phyloP scores from a whole-genome alignment of 2,797 vertebrate genomes.

The Notolepis coatsorum region DNA sequence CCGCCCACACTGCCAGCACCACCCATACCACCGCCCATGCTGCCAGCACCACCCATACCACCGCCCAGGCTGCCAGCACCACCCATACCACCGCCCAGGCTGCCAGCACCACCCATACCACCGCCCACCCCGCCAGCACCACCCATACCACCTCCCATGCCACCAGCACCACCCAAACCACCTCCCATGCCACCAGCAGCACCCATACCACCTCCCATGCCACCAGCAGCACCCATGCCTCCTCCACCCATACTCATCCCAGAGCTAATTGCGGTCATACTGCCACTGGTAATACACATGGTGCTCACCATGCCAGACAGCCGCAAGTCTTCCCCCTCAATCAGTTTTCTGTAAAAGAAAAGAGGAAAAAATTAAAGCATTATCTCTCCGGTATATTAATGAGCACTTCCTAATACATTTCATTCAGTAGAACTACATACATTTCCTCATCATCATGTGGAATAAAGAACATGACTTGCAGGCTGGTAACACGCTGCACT shows the following conservation, averaged over 20 bases:
- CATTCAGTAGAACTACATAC: too few species aligned
- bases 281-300: conserved; percentile 66
- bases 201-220: conserved; percentile 16
- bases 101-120: neutral
- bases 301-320: conserved; percentile 73
- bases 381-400: too few species aligned
- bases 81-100: too few species aligned
- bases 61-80: too few species aligned
- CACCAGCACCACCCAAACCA: conserved; percentile 33
- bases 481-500: too few species aligned
- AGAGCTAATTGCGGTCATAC: conserved; percentile 53
- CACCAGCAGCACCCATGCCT: conserved; percentile 9
- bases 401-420: too few species aligned
- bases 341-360: conserved; percentile 74
- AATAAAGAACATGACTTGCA: too few species aligned
- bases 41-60: too few species aligned
- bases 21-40: too few species aligned
- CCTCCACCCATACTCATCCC: conserved; percentile 51
- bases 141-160: conserved; percentile 14
- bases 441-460: too few species aligned
- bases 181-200: too few species aligned
- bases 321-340: conserved; percentile 82
- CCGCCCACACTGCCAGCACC: too few species aligned
- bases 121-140: neutral
- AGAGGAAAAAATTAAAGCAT: neutral